These are phyloP conservation scores for Mythimna pallens DNA, from an alignment of 2,888 invertebrate species.

Conservation along the genomic window DNA sequence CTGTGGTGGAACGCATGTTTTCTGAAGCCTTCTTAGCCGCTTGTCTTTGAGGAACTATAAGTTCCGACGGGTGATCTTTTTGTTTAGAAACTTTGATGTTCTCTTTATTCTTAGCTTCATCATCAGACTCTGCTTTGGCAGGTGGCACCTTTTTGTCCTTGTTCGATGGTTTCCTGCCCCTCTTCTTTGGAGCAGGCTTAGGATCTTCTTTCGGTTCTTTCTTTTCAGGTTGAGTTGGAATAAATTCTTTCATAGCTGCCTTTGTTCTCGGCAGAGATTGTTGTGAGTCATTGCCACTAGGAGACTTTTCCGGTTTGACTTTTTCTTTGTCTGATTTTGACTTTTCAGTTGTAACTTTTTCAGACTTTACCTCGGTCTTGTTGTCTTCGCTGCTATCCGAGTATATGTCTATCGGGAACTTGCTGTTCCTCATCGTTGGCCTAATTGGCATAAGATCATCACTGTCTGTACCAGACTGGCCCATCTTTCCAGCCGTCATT, in stretches of 20 bases:
- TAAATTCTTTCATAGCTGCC: slow-evolving; percentile 96
- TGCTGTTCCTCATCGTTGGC: slow-evolving; percentile 87
- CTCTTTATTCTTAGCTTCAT: slow-evolving; percentile 88
- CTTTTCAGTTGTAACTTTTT: slow-evolving; percentile 88
- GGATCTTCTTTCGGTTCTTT: slow-evolving; percentile 75
- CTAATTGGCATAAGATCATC: slow-evolving; percentile 94
- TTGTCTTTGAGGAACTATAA: slow-evolving; percentile 97
- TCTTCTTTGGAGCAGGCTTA: slow-evolving; percentile 83
- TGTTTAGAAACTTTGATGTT: slow-evolving; percentile 85
- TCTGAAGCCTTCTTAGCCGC: slow-evolving; percentile 98
- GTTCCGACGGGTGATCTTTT: slow-evolving; percentile 93
- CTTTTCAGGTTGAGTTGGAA: slow-evolving; percentile 86
- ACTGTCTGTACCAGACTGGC: slow-evolving; percentile 93
- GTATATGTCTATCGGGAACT: slow-evolving; percentile 94
- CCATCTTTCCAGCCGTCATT: slow-evolving; percentile 89
- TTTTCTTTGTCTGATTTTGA: slow-evolving; percentile 80
- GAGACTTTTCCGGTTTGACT: slow-evolving; percentile 90
- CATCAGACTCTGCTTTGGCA: slow-evolving; percentile 79
- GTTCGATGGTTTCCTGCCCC: slow-evolving; percentile 86
- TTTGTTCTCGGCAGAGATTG: slow-evolving; percentile 94
- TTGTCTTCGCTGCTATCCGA: slow-evolving; percentile 94
- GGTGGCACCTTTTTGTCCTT: slow-evolving; percentile 82
- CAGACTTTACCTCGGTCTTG: slow-evolving; percentile 74
- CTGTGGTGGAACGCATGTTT: slow-evolving; percentile 94
- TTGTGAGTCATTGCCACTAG: slow-evolving; percentile 93